A percentile compares a stretch with the other conserved stretches of the same genome.
These are phyloP conservation scores for Papilio aristodemus DNA, from an alignment of 1,140 invertebrate species.

Conservation along the genomic window DNA sequence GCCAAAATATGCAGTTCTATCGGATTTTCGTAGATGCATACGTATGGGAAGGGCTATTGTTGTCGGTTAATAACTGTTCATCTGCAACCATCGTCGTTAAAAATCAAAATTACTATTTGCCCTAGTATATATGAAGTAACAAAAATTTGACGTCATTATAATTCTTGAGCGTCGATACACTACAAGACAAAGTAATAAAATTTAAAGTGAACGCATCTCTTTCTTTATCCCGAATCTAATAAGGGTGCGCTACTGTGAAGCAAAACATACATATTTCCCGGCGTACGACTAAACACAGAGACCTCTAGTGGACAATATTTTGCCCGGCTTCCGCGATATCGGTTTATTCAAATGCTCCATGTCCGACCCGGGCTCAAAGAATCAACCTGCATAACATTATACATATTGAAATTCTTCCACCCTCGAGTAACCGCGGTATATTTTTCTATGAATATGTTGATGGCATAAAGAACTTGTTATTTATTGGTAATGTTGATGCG, in stretches of 20 bases:
- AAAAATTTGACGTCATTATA: not conserved
- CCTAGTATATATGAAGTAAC: not conserved
- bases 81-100: no score
- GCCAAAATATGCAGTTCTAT: no score
- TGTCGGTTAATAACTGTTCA: no score
- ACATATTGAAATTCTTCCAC: slow-evolving; percentile 77
- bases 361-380: slow-evolving; percentile 74
- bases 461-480: slow-evolving; percentile 35
- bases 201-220: slow-evolving; percentile 30
- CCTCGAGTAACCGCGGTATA: slow-evolving; percentile 62
- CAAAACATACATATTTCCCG: slow-evolving; percentile 70
- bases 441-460: slow-evolving; percentile 75
- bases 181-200: slow-evolving; percentile 12
- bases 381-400: slow-evolving; percentile 79
- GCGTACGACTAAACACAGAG: slow-evolving; percentile 57
- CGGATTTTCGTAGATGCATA: no score
- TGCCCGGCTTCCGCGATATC: slow-evolving; percentile 71
- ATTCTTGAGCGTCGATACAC: not conserved
- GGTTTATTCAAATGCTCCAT: slow-evolving; percentile 78
- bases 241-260: slow-evolving; percentile 51
- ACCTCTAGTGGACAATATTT: slow-evolving; percentile 76
- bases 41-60: no score
- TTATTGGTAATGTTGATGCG: slow-evolving; percentile 26
- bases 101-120: not conserved
- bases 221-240: slow-evolving; percentile 58